Percentiles rank a stretch among this genome's conserved stretches.
These are phyloP conservation scores for Bombus waltoni DNA, from an alignment of 1,140 invertebrate genomes.

Conservation along the genomic window DNA sequence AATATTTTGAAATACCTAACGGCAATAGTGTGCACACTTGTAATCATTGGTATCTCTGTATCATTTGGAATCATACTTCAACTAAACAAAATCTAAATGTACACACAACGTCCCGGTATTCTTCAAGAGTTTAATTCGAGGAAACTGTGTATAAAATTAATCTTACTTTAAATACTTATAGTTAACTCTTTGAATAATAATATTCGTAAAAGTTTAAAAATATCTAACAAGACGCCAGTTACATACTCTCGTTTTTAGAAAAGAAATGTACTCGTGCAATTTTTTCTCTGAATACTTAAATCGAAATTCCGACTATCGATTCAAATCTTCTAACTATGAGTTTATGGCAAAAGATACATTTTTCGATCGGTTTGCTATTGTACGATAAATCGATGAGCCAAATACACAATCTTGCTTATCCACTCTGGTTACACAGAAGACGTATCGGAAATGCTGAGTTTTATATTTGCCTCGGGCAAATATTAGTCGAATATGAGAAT, in stretches of 20 bases:
- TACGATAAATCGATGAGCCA: neutral
- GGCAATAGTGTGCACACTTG: neutral
- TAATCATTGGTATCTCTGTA: neutral
- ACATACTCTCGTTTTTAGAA: too few species aligned
- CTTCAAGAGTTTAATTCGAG: too few species aligned
- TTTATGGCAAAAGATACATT: neutral
- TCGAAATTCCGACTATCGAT: neutral
- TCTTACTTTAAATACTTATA: neutral
- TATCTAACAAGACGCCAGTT: too few species aligned
- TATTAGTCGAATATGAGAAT: conserved; percentile 20
- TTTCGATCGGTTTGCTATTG: neutral
- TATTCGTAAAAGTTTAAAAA: too few species aligned
- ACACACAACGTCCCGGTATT: too few species aligned
- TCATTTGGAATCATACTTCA: neutral
- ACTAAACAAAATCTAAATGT: neutral
- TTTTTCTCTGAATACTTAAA: neutral
- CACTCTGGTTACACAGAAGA: neutral
- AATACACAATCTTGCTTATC: neutral
- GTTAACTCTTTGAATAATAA: too few species aligned
- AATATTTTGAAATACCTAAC: neutral
- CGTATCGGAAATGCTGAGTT: neutral
- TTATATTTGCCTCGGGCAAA: conserved; percentile 22
- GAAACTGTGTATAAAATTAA: too few species aligned
- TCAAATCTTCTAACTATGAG: neutral
- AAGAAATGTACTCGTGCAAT: too few species aligned